phyloP scores from a whole-genome alignment of 2,797 vertebrate species.

The Pterois miles region DNA sequence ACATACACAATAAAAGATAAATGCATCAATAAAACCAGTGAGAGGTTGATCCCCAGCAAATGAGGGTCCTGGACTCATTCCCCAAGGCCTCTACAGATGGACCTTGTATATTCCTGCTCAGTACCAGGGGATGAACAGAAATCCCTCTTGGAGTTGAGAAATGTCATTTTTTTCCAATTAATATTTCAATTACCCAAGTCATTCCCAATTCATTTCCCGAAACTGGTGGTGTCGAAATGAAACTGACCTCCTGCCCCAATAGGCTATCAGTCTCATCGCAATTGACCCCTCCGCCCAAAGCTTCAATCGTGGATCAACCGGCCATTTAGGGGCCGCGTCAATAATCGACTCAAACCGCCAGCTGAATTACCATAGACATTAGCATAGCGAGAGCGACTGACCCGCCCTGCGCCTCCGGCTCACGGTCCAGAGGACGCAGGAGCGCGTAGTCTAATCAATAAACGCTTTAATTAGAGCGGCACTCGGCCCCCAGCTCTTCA shows the following conservation, averaged over 20 bases:
- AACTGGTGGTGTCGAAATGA: slow-evolving; percentile 60
- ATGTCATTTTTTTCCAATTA: slow-evolving; percentile 77
- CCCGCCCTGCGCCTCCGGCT: slow-evolving; percentile 56
- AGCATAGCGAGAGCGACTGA: slow-evolving; percentile 72
- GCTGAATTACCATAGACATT: slow-evolving; percentile 73
- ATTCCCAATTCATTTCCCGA: slow-evolving; percentile 70
- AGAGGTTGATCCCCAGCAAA: slow-evolving; percentile 41
- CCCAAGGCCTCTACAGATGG: slow-evolving; percentile 19
- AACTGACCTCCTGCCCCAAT: slow-evolving; percentile 68
- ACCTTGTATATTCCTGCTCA: slow-evolving; percentile 47
- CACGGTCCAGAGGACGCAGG: slow-evolving; percentile 66
- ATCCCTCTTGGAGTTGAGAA: slow-evolving; percentile 60
- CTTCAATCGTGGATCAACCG: slow-evolving; percentile 76
- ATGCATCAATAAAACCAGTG: slow-evolving; percentile 23
- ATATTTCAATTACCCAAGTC: slow-evolving; percentile 73
- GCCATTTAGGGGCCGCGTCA: slow-evolving; percentile 74
- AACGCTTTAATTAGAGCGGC: slow-evolving; percentile 77
- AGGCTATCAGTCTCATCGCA: slow-evolving; percentile 50
- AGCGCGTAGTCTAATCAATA: slow-evolving; percentile 81
- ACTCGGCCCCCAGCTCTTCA: slow-evolving; percentile 70
- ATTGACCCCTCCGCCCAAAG: slow-evolving; percentile 67
- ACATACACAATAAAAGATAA: not conserved
- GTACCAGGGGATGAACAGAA: slow-evolving; percentile 51
- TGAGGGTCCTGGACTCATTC: slow-evolving; percentile 29
- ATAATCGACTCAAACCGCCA: slow-evolving; percentile 73